A percentile compares a stretch with the other conserved stretches of the same genome.
These are phyloP conservation scores for Axis porcinus DNA, from an alignment of 2,113 vertebrate genomes.

Conservation along the genomic window DNA sequence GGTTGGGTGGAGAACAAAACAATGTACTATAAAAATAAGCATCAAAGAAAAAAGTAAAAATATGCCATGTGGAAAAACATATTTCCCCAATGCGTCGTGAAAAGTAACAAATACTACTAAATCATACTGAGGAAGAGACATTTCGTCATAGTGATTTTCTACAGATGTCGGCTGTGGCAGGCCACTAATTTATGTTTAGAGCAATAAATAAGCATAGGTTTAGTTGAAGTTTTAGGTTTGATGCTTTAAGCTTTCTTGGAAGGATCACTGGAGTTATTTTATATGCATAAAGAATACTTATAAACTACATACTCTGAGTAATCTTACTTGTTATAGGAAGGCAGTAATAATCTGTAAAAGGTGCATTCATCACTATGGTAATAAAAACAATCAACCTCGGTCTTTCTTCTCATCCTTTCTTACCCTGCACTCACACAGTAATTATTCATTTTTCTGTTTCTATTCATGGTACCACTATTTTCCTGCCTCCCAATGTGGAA, in stretches of 20 bases:
- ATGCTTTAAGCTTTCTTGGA: slow-evolving; percentile 35
- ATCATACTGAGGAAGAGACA: neutral
- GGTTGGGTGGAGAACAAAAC: slow-evolving; percentile 67
- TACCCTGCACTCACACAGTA: too few relatives aligned
- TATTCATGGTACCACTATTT: neutral
- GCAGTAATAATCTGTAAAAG: neutral
- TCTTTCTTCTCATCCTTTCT: neutral
- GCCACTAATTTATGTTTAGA: slow-evolving; percentile 63
- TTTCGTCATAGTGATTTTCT: slow-evolving; percentile 61
- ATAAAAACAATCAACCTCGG: neutral
- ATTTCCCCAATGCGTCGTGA: slow-evolving; percentile 67
- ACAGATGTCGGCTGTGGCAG: slow-evolving; percentile 55
- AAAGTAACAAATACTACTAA: slow-evolving; percentile 65
- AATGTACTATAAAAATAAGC: slow-evolving; percentile 72
- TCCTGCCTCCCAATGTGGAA: neutral
- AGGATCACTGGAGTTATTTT: neutral
- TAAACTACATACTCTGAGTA: neutral
- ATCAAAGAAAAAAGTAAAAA: slow-evolving; percentile 59
- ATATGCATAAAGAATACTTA: neutral
- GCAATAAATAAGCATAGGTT: slow-evolving; percentile 55
- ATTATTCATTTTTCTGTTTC: neutral
- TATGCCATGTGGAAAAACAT: slow-evolving; percentile 66
- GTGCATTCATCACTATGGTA: neutral
- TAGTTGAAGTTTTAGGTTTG: slow-evolving; percentile 42
- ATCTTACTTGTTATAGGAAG: neutral